Percentiles rank a stretch among this genome's conserved stretches.
Evolutionary conservation across 2,113 vertebrate species (phyloP).

Genomic region (Menura novaehollandiae): DNA sequence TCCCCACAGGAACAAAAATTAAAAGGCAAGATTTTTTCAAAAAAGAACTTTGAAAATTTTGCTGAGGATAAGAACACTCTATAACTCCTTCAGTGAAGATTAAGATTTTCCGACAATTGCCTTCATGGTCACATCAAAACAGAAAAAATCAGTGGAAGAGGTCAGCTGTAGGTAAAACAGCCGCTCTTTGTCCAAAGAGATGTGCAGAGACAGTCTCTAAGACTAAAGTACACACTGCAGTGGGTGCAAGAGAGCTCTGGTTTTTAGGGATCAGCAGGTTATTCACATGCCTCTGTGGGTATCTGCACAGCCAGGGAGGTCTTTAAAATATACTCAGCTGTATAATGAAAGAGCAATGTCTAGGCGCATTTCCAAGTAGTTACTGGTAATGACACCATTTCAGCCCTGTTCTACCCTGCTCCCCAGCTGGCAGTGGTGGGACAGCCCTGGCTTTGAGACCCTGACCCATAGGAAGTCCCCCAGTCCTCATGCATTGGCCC

Average conservation of each 20-base stretch:
- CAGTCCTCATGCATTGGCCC: accelerated
- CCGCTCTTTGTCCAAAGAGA: neutral
- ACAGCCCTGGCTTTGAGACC: neutral
- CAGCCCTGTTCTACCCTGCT: neutral
- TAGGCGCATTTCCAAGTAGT: neutral
- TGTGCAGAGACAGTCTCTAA: neutral
- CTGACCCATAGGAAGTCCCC: neutral
- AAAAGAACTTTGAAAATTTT: neutral
- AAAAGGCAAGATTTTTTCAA: neutral
- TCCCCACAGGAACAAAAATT: accelerated
- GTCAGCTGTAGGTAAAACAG: neutral
- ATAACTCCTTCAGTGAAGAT: neutral
- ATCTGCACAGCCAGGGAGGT: neutral
- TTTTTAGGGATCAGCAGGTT: neutral
- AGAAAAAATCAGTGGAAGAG: neutral
- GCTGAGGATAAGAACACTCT: neutral
- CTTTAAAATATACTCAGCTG: neutral
- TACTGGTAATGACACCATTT: neutral
- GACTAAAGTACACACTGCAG: neutral
- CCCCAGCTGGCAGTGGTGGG: neutral
- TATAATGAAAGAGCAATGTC: neutral
- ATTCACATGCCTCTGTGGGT: neutral
- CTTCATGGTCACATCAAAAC: neutral
- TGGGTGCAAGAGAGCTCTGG: accelerated
- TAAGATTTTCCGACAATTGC: neutral